Evolutionary conservation across 2,113 vertebrate genomes (phyloP), one percentile per base, ranked within the genome.

Genomic region (Herpailurus yagouaroundi): DNA sequence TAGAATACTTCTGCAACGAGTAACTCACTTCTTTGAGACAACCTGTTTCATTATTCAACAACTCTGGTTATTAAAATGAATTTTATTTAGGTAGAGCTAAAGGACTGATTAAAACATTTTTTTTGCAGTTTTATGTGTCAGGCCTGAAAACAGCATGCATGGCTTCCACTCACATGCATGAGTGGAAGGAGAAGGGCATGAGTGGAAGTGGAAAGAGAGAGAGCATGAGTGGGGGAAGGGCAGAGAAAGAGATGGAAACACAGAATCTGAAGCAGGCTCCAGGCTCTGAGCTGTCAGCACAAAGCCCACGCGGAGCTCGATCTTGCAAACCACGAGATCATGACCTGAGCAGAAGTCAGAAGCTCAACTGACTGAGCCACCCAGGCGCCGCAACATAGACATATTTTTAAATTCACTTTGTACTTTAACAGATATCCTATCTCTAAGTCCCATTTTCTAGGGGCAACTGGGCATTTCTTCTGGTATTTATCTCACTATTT

Each of bases 1-100:
- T 68, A 84, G 57, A 21, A 93, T 57, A 45, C 9, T 55, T 64
- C 48, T 83, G 9, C 68, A 60, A 57, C 4, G 16, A 48, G 69
- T 41, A 91, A 68, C 82, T 92, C 63, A 80, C 19, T 50, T 77
- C 33, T 68, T 48, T 69, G 52, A 91, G 71, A 69, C 25, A 79
- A 16, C 8, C 29, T 52, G 29, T 79, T 86, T 91, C 71, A 50
- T 73, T 81, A 73, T 69, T 57, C 57, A 68, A 88, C 45, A 88
- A 82, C 50, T 83, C 36, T 88, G 38, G 52, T 68, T 77, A 57
- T 74, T 89, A 68, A 76, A 93, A 89, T 60, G 4, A 95, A 55
- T 82, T 93, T 95, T 68, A 69, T 76, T 91, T 85, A 82, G n/a
- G 68, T 27, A 66, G 52, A 64, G 68, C 41, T 83, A 73, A 89